phyloP scores from a whole-genome alignment of 2,888 invertebrate genomes.

The Sarcophaga subvicina region DNA sequence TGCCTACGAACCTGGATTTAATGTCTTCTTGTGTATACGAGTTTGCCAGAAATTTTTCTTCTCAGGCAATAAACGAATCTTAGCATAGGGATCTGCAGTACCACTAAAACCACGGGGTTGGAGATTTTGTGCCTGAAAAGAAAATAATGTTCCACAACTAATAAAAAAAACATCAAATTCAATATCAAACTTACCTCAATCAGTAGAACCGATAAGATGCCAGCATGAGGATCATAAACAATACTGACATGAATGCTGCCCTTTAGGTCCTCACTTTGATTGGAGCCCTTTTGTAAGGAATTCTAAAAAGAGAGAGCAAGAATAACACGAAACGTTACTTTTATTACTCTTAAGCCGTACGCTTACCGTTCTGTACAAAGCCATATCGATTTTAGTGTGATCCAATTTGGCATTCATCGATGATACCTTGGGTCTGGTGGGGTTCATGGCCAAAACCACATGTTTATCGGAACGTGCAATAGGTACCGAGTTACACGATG shows the following conservation, averaged over 20 bases:
- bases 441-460: conserved; percentile 83
- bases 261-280: conserved; percentile 82
- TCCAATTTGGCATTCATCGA: conserved; percentile 87
- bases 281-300: conserved; percentile 78
- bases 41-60: conserved; percentile 85
- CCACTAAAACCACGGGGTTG: conserved; percentile 84
- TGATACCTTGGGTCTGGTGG: conserved; percentile 82
- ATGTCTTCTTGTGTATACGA: conserved; percentile 85
- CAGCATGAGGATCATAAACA: conserved; percentile 85
- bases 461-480: conserved; percentile 83
- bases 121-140: conserved; percentile 83
- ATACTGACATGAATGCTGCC: conserved; percentile 86
- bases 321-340: not conserved
- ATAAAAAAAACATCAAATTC: not conserved
- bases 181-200: conserved; percentile 83
- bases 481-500: conserved; percentile 79
- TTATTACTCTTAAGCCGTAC: not conserved
- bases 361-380: conserved; percentile 83
- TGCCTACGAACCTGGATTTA: conserved; percentile 83
- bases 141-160: not conserved
- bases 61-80: conserved; percentile 85
- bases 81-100: conserved; percentile 86
- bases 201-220: conserved; percentile 85
- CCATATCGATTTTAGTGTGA: conserved; percentile 85
- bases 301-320: conserved; percentile 70